A percentile compares a stretch with the other conserved stretches of the same genome.
Conservation (phyloP, 2,113 vertebrate genomes). For the Poeciliopsis retropinna region DNA sequence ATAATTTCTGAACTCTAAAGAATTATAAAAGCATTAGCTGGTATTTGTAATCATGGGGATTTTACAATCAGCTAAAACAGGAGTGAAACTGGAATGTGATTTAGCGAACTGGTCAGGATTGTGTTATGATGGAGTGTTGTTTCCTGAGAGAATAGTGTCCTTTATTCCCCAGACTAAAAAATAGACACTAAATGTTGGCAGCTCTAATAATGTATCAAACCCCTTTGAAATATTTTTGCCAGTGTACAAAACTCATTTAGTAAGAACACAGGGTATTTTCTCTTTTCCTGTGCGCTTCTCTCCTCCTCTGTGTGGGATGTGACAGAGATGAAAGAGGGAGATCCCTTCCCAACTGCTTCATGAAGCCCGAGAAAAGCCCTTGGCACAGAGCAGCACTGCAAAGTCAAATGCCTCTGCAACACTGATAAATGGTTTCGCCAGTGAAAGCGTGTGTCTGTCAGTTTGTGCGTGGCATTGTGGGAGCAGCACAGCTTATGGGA, state of each 20-base stretch:
- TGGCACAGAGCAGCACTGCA: slow-evolving; percentile 49
- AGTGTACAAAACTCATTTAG: too few relatives aligned
- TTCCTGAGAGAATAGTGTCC: neutral
- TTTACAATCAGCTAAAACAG: neutral
- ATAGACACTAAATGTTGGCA: neutral
- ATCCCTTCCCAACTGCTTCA: slow-evolving; percentile 33
- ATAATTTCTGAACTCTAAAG: too few relatives aligned
- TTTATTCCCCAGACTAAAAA: neutral
- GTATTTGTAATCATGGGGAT: neutral
- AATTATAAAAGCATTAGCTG: too few relatives aligned
- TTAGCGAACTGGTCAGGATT: too few relatives aligned
- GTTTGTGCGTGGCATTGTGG: neutral
- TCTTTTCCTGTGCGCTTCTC: neutral
- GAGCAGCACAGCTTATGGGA: slow-evolving; percentile 11
- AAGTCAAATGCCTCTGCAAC: slow-evolving; percentile 57
- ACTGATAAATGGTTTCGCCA: slow-evolving; percentile 45
- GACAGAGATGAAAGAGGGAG: slow-evolving; percentile 34
- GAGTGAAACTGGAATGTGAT: neutral
- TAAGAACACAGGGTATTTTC: slow-evolving; percentile 4
- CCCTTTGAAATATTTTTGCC: too few relatives aligned
- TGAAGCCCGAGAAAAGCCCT: slow-evolving; percentile 31
- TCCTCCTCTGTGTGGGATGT: slow-evolving; percentile 3
- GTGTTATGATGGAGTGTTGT: neutral
- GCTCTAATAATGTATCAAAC: neutral
- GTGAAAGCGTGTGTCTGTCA: slow-evolving; percentile 12